Conservation (phyloP, 1,140 invertebrate species). For the Anoplophora glabripennis region DNA sequence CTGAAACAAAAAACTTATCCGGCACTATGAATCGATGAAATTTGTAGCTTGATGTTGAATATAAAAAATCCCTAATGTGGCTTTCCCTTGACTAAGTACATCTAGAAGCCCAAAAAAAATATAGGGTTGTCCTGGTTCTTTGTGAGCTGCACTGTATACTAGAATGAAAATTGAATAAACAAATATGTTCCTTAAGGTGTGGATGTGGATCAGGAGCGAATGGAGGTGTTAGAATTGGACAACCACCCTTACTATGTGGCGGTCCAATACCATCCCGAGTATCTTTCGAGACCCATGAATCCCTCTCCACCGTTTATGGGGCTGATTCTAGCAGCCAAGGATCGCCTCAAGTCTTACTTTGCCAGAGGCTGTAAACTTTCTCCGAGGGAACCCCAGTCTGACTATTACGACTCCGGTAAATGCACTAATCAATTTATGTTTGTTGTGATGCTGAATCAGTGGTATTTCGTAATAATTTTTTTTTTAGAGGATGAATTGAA, state of each 20-base stretch:
- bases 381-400: conserved; percentile 35
- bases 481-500: conserved; percentile 29
- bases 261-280: conserved; percentile 98
- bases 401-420: conserved; percentile 41
- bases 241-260: conserved; percentile 91
- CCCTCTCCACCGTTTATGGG: conserved; percentile 96
- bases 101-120: too few relatives aligned
- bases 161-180: too few relatives aligned
- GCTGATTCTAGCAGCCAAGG: conserved; percentile 81
- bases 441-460: neutral
- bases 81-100: too few relatives aligned
- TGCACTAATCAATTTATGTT: too few relatives aligned
- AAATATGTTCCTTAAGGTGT: too few relatives aligned
- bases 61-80: too few relatives aligned
- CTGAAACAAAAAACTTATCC: too few relatives aligned
- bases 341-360: conserved; percentile 69
- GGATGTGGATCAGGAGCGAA: conserved; percentile 68
- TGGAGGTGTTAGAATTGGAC: conserved; percentile 79
- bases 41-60: too few relatives aligned
- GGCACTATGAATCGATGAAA: too few relatives aligned
- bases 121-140: too few relatives aligned
- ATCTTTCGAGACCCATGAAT: conserved; percentile 87
- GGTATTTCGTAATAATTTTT: too few relatives aligned
- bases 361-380: conserved; percentile 60
- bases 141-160: too few relatives aligned